Evolutionary conservation across 2,113 vertebrate species (phyloP).

Genomic region (Ictalurus furcatus): DNA sequence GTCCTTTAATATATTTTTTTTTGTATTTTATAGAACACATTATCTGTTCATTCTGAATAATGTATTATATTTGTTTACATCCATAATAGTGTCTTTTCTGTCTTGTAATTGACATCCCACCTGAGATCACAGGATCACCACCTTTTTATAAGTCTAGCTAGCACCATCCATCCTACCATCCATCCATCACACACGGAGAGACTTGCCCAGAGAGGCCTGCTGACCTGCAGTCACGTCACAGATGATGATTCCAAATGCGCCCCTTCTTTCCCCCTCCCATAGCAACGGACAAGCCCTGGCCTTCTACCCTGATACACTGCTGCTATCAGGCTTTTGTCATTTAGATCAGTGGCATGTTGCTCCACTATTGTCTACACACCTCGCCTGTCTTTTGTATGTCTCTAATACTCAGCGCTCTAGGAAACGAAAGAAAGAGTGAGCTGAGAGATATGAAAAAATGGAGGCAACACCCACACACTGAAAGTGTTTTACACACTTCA

Average conservation of each 20-base stretch:
- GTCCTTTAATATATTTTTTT: background rate
- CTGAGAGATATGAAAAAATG: conserved; percentile 10
- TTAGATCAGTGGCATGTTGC: conserved; percentile 67
- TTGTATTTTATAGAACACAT: background rate
- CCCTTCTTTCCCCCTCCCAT: conserved; percentile 62
- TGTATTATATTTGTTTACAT: background rate
- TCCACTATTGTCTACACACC: conserved; percentile 56
- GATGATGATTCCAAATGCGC: conserved; percentile 57
- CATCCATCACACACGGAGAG: background rate
- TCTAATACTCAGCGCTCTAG: conserved; percentile 55
- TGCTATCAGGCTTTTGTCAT: conserved; percentile 71
- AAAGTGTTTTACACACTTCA: conserved; percentile 43
- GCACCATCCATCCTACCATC: background rate
- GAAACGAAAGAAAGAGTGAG: conserved; percentile 30
- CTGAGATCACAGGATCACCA: background rate
- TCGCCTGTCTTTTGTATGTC: conserved; percentile 57
- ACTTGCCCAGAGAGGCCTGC: conserved; percentile 2
- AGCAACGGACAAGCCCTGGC: conserved; percentile 66
- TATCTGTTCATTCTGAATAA: background rate
- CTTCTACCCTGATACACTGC: conserved; percentile 50
- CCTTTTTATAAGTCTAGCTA: background rate
- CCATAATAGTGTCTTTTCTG: background rate
- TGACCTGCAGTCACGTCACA: conserved; percentile 47
- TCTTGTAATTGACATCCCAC: background rate
- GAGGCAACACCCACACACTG: conserved; percentile 35